Percentiles rank a stretch among this genome's conserved stretches.
phyloP scores from a whole-genome alignment of 1,140 invertebrate species.

The Leguminivora glycinivorella region DNA sequence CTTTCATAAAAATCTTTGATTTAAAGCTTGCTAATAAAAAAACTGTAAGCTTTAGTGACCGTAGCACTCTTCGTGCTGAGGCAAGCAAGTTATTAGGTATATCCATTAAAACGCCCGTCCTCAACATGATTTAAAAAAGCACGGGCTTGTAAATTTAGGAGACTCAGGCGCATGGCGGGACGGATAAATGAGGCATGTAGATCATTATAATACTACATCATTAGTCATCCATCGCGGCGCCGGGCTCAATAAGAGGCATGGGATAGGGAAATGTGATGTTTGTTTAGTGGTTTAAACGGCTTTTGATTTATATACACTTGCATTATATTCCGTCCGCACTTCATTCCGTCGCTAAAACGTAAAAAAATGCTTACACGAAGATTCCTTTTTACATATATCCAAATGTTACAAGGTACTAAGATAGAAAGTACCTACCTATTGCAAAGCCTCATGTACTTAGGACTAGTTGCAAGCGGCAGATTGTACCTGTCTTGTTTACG shows the following conservation, averaged over 20 bases:
- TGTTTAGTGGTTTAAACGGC: background rate
- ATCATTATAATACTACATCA: conserved; percentile 43
- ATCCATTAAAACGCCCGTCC: background rate
- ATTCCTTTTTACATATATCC: too few relatives aligned
- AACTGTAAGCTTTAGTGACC: background rate
- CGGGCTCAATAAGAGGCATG: background rate
- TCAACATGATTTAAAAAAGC: conserved; percentile 8
- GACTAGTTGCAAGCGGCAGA: too few relatives aligned
- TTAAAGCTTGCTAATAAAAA: too few relatives aligned
- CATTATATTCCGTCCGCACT: background rate
- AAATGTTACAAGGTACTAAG: too few relatives aligned
- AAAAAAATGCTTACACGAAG: too few relatives aligned
- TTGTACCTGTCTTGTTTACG: too few relatives aligned
- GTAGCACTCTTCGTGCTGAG: background rate
- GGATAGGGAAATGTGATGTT: conserved; percentile 14
- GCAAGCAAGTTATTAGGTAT: background rate
- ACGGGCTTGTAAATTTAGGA: conserved; percentile 24
- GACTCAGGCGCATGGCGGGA: conserved; percentile 25
- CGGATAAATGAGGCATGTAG: conserved; percentile 37
- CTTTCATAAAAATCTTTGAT: too few relatives aligned
- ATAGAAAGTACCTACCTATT: too few relatives aligned
- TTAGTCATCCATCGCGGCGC: conserved; percentile 36
- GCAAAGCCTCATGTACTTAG: too few relatives aligned
- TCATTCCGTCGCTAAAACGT: too few relatives aligned
- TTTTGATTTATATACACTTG: background rate